Evolutionary conservation across 1,140 invertebrate genomes (phyloP).

Genomic region (Glomeris maerens): DNA sequence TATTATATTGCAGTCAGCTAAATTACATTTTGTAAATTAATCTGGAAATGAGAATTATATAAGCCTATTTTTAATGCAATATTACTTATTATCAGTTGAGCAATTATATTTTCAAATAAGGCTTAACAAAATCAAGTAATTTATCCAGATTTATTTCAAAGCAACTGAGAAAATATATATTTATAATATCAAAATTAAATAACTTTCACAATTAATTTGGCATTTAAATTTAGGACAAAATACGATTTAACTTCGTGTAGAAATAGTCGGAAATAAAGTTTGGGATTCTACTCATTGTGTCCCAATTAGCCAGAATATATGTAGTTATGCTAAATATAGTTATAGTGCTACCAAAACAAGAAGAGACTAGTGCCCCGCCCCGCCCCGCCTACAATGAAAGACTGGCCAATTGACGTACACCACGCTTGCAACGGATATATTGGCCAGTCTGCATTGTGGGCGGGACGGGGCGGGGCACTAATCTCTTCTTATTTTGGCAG

Average conservation of each 20-base stretch:
- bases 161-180: background rate
- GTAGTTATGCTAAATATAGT: background rate
- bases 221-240: background rate
- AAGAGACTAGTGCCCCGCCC: too few species aligned
- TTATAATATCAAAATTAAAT: background rate
- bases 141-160: background rate
- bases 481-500: too few species aligned
- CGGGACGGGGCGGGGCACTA: too few species aligned
- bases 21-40: background rate
- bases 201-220: background rate
- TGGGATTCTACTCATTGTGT: background rate
- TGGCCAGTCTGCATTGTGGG: too few species aligned
- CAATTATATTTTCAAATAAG: slow-evolving; percentile 55
- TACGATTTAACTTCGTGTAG: background rate
- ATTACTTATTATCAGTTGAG: slow-evolving; percentile 99
- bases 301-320: background rate
- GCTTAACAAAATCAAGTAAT: background rate
- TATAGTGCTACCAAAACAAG: too few species aligned
- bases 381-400: too few species aligned
- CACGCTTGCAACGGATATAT: too few species aligned
- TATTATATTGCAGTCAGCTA: too few species aligned
- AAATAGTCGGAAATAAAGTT: background rate
- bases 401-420: too few species aligned
- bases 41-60: slow-evolving; percentile 2
- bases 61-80: slow-evolving; percentile 94